Conservation (phyloP, 2,113 vertebrate genomes). For the Lethenteron camtschaticum region DNA sequence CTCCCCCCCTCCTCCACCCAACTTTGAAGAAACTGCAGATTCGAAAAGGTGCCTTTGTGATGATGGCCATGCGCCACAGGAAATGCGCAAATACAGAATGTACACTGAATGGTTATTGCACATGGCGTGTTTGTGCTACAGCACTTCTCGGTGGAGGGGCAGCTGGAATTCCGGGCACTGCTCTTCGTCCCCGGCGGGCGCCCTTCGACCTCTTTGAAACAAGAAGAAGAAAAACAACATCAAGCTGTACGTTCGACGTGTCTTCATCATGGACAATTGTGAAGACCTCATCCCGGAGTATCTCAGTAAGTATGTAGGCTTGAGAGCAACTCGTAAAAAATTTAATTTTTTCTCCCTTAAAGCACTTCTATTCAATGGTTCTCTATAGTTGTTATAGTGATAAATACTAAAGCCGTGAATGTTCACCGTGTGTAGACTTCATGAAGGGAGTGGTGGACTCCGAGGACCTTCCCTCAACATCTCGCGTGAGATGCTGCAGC, state of each 20-base stretch:
- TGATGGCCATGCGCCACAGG: too few species aligned
- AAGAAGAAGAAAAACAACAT: slow-evolving; percentile 97
- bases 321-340: too few species aligned
- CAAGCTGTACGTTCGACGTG: slow-evolving; percentile 67
- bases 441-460: slow-evolving; percentile 68
- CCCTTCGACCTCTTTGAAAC: slow-evolving; percentile 94
- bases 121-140: slow-evolving; percentile 12
- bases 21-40: too few species aligned
- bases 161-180: slow-evolving; percentile 68
- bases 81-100: too few species aligned
- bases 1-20: too few species aligned
- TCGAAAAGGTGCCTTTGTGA: too few species aligned
- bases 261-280: slow-evolving; percentile 94
- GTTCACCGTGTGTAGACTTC: slow-evolving; percentile 31
- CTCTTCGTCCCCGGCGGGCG: slow-evolving; percentile 60
- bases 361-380: too few species aligned
- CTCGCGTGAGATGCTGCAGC: slow-evolving; percentile 82
- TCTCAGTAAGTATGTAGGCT: slow-evolving; percentile 42
- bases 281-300: slow-evolving; percentile 83
- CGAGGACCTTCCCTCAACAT: slow-evolving; percentile 69
- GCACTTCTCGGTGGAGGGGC: slow-evolving; percentile 84
- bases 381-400: too few species aligned
- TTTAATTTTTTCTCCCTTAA: too few species aligned
- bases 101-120: too few species aligned
- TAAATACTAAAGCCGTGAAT: too few species aligned